Conservation (phyloP, 2,797 vertebrate genomes). For the Peromyscus melanophrys region DNA sequence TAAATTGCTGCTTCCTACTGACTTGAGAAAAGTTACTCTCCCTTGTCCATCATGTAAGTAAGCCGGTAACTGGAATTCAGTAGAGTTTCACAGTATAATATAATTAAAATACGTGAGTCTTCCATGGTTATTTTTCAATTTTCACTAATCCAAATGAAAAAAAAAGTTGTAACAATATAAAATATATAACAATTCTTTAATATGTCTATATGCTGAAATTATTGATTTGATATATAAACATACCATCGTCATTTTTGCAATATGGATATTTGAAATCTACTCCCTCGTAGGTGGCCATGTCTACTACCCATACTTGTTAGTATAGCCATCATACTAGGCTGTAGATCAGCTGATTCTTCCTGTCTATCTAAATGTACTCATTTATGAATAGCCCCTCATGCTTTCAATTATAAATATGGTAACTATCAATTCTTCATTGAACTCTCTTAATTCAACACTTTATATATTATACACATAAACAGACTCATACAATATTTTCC, state of each 20-base stretch:
- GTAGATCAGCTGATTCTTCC: too few species aligned
- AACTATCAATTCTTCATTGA: not conserved
- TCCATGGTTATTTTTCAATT: not conserved
- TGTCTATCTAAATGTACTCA: not conserved
- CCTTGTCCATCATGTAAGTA: not conserved
- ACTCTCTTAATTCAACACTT: not conserved
- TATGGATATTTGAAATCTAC: not conserved
- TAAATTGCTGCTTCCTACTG: not conserved
- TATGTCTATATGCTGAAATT: not conserved
- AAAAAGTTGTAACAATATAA: not conserved
- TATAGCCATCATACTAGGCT: too few species aligned
- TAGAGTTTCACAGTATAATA: not conserved
- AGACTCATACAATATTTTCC: not conserved
- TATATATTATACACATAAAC: not conserved
- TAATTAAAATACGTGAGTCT: not conserved
- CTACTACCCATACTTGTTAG: not conserved
- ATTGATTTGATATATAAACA: not conserved
- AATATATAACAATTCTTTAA: not conserved
- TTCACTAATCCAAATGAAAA: not conserved
- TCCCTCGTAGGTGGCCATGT: fast-evolving
- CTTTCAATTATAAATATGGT: not conserved
- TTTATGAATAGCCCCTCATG: not conserved
- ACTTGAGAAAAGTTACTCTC: not conserved
- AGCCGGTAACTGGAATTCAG: not conserved
- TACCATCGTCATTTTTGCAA: not conserved